Base-by-base conservation (phyloP, 2,888 invertebrate species). In the Mongoloraphidia duomilia region DNA sequence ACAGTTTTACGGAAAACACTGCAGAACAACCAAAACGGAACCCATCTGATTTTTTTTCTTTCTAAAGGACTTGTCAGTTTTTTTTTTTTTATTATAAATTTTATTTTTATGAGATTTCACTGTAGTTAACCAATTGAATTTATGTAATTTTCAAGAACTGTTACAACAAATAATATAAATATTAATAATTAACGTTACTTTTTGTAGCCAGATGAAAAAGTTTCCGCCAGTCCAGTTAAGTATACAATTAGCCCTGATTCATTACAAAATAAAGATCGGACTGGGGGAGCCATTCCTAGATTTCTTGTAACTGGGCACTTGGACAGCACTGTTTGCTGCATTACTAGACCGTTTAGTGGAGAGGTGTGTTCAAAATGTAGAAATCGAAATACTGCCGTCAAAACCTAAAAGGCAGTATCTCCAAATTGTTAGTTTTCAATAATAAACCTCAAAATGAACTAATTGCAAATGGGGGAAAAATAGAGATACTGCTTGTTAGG, bases 181-280 rank as follows among this genome's bases (percentile, higher is more conserved):
- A 12, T 38, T n/a, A 37, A 36, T 37, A 12, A 35, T 17, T 8
- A 40, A 44, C 9, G 47, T 47, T 46, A 17, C 41, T 35, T 48
- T 45, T 55, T 58, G 34, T 41, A 61, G 58, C 57, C 61, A 53
- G 58, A 54, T 39, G 65, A 71, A 3, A 71, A 65, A 54, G 70
- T 73, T 14, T 58, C 64, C 2, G 56, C 67, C 26, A 83, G 82
- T 63, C 79, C 84, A 8, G 81, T 91, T 1, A 76, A 77, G 17
- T 94, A 95, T 62, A 82, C 81, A 59, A 84, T 95, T 53, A 85
- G 80, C 55, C 92, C 93, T n/a, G 80, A 84, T 47, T 82, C 84
- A 0, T 67, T 94, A 52, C 80, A 83, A 54, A 85, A 84, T 60
- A 65, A 74, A 33, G 60, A 14, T 61, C 67, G 9, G 58, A 46